Conservation (phyloP, 1,140 invertebrate species). For the Lasioglossum baleicum region DNA sequence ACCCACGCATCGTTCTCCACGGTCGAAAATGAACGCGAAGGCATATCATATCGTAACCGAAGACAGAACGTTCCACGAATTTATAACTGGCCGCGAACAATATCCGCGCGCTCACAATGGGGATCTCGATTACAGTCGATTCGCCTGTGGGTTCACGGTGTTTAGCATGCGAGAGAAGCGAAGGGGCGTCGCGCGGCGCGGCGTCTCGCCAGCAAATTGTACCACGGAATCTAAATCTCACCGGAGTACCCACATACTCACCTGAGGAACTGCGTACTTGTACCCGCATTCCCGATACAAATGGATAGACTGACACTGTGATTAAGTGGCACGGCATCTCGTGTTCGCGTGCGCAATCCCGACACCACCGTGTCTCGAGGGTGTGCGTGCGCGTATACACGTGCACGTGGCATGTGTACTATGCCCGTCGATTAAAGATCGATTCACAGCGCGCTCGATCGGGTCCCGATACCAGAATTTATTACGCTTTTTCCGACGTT, state of each 20-base stretch:
- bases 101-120: constrained; percentile 10
- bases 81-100: constrained; percentile 26
- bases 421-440: constrained; percentile 22
- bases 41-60: constrained; percentile 2
- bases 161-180: constrained; percentile 19
- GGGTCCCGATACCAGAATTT: not conserved
- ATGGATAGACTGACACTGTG: constrained; percentile 49
- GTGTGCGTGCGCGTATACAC: not conserved
- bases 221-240: constrained; percentile 59
- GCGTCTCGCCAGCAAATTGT: constrained; percentile 44
- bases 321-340: constrained; percentile 44
- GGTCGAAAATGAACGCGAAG: constrained; percentile 12
- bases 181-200: too few species aligned
- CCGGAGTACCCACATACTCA: constrained; percentile 39
- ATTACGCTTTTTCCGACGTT: not conserved
- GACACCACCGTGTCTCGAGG: not conserved
- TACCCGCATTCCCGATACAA: constrained; percentile 59
- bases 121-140: constrained; percentile 51
- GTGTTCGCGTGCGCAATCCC: constrained; percentile 10
- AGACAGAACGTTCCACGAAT: constrained; percentile 22
- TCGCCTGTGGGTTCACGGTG: not conserved
- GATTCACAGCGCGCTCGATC: not conserved
- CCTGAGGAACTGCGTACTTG: constrained; percentile 41
- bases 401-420: not conserved
- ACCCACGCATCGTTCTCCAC: too few species aligned